Percentiles rank a stretch among this genome's conserved stretches.
phyloP scores from a whole-genome alignment of 1,140 invertebrate genomes.

The Neodiprion virginianus region DNA sequence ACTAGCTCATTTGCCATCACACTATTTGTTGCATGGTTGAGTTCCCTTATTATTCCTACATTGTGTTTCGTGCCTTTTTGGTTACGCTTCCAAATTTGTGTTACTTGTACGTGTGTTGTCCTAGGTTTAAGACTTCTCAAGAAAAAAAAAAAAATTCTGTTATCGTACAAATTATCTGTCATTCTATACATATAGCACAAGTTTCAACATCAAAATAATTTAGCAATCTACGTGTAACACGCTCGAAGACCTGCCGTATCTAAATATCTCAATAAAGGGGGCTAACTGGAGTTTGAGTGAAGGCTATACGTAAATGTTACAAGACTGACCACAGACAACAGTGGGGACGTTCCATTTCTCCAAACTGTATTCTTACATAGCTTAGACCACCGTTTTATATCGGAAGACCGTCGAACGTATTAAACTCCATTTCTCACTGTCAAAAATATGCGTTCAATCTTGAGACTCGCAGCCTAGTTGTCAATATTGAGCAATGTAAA shows the following conservation, averaged over 20 bases:
- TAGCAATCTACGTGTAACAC: too few species aligned
- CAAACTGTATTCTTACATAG: too few species aligned
- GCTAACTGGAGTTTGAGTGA: too few species aligned
- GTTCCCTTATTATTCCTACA: slow-evolving; percentile 60
- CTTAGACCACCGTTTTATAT: too few species aligned
- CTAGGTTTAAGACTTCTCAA: slow-evolving; percentile 26
- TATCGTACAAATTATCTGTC: background rate
- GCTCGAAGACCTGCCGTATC: too few species aligned
- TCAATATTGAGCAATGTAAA: too few species aligned
- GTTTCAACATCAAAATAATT: background rate
- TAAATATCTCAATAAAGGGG: too few species aligned
- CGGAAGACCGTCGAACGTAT: slow-evolving; percentile 1
- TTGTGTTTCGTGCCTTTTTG: slow-evolving; percentile 62
- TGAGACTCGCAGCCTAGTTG: background rate
- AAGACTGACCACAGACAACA: too few species aligned
- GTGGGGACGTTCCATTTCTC: too few species aligned
- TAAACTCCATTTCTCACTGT: slow-evolving; percentile 7
- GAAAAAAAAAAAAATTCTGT: background rate
- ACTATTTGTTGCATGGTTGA: slow-evolving; percentile 65
- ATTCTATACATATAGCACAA: background rate
- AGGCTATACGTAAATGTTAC: too few species aligned
- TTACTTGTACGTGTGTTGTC: slow-evolving; percentile 46
- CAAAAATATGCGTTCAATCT: background rate
- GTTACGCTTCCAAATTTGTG: slow-evolving; percentile 41
- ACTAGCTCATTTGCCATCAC: slow-evolving; percentile 35